Evolutionary conservation across 2,888 invertebrate species (phyloP), one percentile per base, ranked within the genome.

Genomic region (Heterodera filipjevi): DNA sequence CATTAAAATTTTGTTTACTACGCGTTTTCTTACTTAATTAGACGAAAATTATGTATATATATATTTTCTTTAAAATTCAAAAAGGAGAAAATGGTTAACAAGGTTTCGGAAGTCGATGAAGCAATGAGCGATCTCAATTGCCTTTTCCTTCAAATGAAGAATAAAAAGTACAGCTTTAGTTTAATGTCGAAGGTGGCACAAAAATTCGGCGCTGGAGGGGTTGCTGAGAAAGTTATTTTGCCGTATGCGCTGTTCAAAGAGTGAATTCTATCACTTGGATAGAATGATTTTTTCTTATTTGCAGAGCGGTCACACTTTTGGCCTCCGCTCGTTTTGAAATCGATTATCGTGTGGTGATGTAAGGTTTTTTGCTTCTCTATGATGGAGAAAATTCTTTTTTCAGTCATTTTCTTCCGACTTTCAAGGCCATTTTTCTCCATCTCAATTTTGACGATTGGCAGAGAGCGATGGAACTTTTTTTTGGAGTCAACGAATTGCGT

Each of bases 401-500:
- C 53, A 59, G 59, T 59, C 59, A 59, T 12, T 59, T 59, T 59
- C 59, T 59, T 59, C 59, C 59, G 6, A 59, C 59, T 59, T 59
- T 59, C 59, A 59, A 59, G 12, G 27, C 59, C n/a, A 59, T 59
- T 59, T 59, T 59, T 6, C 59, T 59, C 59, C 59, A 59, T 59
- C 59, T 59, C 59, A 59, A 12, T 22, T 59, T 59, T 59, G 59
- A 59, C n/a, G 59, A 59, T 59, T 59, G 59, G 59, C 59, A 59
- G 27, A 5, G n/a, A 12, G 59, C 59, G 27, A 30, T 59, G 59
- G 59, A 59, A 27, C 59, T 10, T 22, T 59, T 59, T 59, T 59
- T 59, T 27, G 6, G 12, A 27, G 12, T 59, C 27, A 27, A 27
- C 3, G 59, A 59, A 59, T 59, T 59, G 27, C 59, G 27, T 27